Evolutionary conservation across 1,140 invertebrate species (phyloP).

Genomic region (Orchesella cincta): DNA sequence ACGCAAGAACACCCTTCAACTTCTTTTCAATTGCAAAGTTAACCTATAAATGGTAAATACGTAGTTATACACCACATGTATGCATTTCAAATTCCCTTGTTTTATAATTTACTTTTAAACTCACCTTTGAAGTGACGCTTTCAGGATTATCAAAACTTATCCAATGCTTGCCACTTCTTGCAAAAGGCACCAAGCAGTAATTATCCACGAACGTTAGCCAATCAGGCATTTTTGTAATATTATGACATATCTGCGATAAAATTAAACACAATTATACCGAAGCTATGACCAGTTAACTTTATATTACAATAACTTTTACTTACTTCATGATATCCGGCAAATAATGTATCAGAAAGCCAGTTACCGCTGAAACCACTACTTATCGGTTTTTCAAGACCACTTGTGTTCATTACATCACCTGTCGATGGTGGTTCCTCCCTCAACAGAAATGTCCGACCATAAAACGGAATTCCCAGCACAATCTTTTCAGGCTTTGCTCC

Average conservation of each 20-base stretch:
- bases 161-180: not conserved
- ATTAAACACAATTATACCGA: not conserved
- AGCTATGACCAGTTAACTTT: not conserved
- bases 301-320: not conserved
- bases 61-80: not conserved
- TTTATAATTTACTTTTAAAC: not conserved
- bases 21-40: conserved; percentile 60
- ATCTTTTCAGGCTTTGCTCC: not conserved
- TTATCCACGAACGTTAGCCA: not conserved
- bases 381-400: not conserved
- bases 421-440: not conserved
- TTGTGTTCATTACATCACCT: not conserved
- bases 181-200: not conserved
- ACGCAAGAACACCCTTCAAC: conserved; percentile 78
- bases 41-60: conserved; percentile 53
- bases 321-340: conserved; percentile 1
- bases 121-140: not conserved
- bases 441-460: conserved; percentile 2
- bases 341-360: not conserved
- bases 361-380: not conserved
- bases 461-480: not conserved
- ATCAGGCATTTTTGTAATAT: not conserved
- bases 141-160: not conserved
- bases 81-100: not conserved
- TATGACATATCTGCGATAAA: conserved; percentile 1